Percentiles rank a stretch among this genome's conserved stretches.
Conservation (phyloP, 2,797 vertebrate genomes). For the Tympanoctomys barrerae region DNA sequence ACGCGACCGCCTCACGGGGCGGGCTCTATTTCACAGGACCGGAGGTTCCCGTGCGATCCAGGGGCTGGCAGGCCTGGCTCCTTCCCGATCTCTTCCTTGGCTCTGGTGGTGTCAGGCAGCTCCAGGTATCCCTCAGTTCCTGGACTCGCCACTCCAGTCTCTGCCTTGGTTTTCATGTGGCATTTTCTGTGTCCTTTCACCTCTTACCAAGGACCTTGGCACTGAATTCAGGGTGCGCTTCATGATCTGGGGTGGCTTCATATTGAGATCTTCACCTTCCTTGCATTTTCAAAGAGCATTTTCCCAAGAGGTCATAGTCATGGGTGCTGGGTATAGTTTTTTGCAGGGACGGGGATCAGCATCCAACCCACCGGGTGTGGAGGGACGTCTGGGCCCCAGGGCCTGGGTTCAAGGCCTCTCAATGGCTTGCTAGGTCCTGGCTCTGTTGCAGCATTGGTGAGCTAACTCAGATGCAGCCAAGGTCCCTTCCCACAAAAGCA, state of each 20-base stretch:
- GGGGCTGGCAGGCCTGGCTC: not conserved
- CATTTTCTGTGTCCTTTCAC: not conserved
- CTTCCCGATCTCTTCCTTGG: not conserved
- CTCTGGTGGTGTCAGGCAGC: not conserved
- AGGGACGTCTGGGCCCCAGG: not conserved
- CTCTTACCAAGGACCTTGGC: not conserved
- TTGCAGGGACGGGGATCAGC: not conserved
- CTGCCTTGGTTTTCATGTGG: not conserved
- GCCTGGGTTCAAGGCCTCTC: not conserved
- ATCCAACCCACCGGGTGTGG: not conserved
- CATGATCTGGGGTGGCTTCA: not conserved
- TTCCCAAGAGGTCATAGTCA: not conserved
- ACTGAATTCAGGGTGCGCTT: not conserved
- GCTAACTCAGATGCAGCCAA: not conserved
- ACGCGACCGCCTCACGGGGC: no score
- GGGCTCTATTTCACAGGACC: not conserved
- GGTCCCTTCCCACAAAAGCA: not conserved
- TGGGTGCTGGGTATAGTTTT: not conserved
- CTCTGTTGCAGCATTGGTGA: not conserved
- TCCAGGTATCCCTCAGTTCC: not conserved
- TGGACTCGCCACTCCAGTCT: not conserved
- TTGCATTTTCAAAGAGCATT: not conserved
- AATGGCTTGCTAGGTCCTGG: not conserved
- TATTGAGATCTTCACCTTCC: not conserved
- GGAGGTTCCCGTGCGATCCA: not conserved